Conservation (phyloP, 1,140 invertebrate genomes). For the Sipha flava region DNA sequence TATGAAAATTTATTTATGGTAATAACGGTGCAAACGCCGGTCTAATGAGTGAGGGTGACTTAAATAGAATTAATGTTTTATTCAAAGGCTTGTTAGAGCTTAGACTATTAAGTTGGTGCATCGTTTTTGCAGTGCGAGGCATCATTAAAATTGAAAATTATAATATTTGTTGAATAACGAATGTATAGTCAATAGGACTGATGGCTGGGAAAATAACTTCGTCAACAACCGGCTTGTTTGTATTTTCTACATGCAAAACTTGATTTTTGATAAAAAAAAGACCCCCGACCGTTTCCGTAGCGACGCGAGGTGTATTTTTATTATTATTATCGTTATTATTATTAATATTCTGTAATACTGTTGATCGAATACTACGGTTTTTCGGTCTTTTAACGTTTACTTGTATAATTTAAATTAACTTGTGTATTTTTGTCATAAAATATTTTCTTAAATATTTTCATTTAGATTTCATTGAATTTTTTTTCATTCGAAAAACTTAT, state of each 20-base stretch:
- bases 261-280: background rate
- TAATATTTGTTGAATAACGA: slow-evolving; percentile 21
- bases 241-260: background rate
- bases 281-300: background rate
- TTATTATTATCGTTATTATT: background rate
- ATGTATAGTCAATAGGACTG: background rate
- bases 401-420: background rate
- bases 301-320: too few relatives aligned
- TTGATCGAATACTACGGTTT: background rate
- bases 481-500: background rate
- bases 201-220: background rate
- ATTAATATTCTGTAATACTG: background rate
- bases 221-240: background rate
- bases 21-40: slow-evolving; percentile 4
- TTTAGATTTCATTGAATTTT: background rate
- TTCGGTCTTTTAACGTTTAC: background rate
- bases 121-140: background rate
- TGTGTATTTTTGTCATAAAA: background rate
- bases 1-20: slow-evolving; percentile 31
- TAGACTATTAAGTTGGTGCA: slow-evolving; percentile 12
- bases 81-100: slow-evolving; percentile 26
- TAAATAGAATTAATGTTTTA: slow-evolving; percentile 29
- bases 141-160: slow-evolving; percentile 29
- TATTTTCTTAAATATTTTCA: background rate
- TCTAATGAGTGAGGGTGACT: slow-evolving; percentile 9